Base-by-base conservation (phyloP, 2,113 vertebrate species). In the Dicentrarchus labrax region DNA sequence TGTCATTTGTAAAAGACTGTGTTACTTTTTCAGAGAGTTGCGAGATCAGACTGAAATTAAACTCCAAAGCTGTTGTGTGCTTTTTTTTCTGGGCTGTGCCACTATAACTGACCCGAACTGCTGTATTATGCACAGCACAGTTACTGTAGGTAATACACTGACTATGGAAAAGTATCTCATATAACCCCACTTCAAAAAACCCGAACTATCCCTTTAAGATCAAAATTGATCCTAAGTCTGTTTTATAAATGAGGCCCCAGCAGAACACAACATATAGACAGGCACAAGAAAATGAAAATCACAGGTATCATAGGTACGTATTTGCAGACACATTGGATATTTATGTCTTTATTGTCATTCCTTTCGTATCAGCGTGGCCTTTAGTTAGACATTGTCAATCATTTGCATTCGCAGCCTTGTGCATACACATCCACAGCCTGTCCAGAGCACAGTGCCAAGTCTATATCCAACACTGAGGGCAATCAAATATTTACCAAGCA, bases 401-500 rank as follows among this genome's bases (percentile, higher is more conserved):
- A 85, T 84, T 70, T 60, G 43, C 59, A 72, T 81, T 87, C 85
- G n/a, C 60, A 75, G 47, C 64, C 66, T 50, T 38, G 54, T 62
- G 72, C 38, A 36, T 24, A 78, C 41, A 76, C 50, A 57, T 17
- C 30, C 72, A 66, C 73, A 73, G 78, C 53, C 72, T 86, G 82
- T 65, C 57, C 43, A 39, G 22, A 72, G 59, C 36, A 9, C 54
- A 30, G 64, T 59, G 79, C 87, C 84, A 82, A 70, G 80, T 83
- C 72, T 87, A 17, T 43, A 71, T 76, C 74, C 69, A 82, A 50
- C 79, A 62, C 73, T 36, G 51, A 84, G 80, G 56, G 41, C 73
- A 65, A 65, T 85, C 82, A 78, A 80, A 87, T 86, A 88, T 91
- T 90, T 89, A 88, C 78, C 75, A 62, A 75, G 51, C 53, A 57